Evolutionary conservation across 2,888 invertebrate species (phyloP), one percentile per base, ranked within the genome.

Genomic region (Empis stercorea): DNA sequence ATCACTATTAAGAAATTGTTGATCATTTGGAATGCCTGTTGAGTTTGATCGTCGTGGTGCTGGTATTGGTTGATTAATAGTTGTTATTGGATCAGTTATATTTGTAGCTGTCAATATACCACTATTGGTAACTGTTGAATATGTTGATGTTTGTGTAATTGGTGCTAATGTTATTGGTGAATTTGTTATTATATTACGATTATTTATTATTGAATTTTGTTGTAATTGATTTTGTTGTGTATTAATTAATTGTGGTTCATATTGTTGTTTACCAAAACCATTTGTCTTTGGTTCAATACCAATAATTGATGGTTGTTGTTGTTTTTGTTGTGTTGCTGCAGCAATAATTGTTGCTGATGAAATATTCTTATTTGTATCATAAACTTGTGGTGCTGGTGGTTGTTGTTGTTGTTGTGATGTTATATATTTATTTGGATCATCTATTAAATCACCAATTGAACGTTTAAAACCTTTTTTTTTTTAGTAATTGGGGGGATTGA

Each of bases 391-490:
- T n/a, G n/a, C n/a, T n/a, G n/a, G n/a, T n/a, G n/a, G n/a, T n/a
- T n/a, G n/a, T n/a, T n/a, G n/a, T n/a, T n/a, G n/a, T 45, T 48
- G 48, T 10, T 45, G 44, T 45, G 48, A 45, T 43, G 49, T 45
- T 15, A 49, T 52, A 34, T 48, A 52, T 34, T 39, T 46, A 42
- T 44, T 51, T 14, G 51, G 48, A 44, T 60, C 58, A 17, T 55
- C 54, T 44, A 55, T 52, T 38, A 62, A 59, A 48, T 73, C 73
- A 55, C 76, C 77, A 53, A 75, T 66, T 7, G 79, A 76, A 54
- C 78, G 74, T 53, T 78, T 72, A 56, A 79, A 79, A 51, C 74
- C 76, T 45, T 27, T 37, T 16, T n/a, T 17, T 16, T 41, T 4
- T 27, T 7, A 20, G 20, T 20, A 27, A 27, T 27, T 27, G 7